phyloP scores from a whole-genome alignment of 2,797 vertebrate species.

The Carcharodon carcharias region DNA sequence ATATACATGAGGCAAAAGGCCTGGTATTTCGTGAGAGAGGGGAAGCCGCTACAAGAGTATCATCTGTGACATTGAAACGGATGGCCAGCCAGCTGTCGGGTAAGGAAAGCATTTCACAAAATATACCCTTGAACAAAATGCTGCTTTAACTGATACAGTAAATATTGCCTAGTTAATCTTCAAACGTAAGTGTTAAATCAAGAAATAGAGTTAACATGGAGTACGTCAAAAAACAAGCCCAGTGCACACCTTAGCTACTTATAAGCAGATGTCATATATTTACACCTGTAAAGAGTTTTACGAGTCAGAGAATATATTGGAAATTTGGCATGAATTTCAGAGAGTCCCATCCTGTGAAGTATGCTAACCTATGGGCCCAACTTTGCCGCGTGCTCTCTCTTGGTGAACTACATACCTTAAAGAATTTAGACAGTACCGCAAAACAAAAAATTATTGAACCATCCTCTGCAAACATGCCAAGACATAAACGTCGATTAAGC shows the following conservation, averaged over 20 bases:
- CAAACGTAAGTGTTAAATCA: not conserved
- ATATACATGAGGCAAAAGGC: conserved; percentile 65
- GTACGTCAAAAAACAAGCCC: not conserved
- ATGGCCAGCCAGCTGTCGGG: conserved; percentile 96
- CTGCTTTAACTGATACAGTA: not conserved
- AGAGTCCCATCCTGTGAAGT: not conserved
- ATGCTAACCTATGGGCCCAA: not conserved
- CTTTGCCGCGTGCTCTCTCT: not conserved
- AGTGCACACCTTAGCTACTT: not conserved
- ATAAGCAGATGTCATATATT: not conserved
- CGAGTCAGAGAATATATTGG: not conserved
- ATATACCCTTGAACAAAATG: not conserved
- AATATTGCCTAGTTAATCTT: not conserved
- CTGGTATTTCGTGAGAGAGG: conserved; percentile 71
- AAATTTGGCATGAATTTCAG: not conserved
- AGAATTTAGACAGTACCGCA: not conserved
- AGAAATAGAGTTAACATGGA: not conserved
- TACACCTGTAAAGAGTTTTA: not conserved
- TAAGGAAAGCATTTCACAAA: conserved; percentile 45
- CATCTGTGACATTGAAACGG: conserved; percentile 78
- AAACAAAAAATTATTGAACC: not conserved
- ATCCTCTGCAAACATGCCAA: not conserved
- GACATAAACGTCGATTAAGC: not conserved
- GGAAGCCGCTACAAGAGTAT: conserved; percentile 65
- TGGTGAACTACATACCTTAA: not conserved